A percentile compares a stretch with the other conserved stretches of the same genome.
Evolutionary conservation across 2,113 vertebrate genomes (phyloP).

Genomic region (Podilymbus podiceps): DNA sequence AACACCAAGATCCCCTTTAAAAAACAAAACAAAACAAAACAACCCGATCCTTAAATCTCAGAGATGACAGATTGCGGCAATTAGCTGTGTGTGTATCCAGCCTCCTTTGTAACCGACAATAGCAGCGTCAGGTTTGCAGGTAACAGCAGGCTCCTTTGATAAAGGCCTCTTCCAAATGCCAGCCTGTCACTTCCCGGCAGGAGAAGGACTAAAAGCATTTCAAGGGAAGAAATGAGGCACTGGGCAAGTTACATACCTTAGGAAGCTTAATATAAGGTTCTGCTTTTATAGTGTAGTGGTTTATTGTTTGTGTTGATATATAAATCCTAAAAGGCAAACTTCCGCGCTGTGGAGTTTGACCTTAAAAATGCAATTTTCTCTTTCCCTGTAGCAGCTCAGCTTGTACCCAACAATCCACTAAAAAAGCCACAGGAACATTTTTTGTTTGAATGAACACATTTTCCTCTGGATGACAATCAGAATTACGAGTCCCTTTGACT

Average conservation of each 20-base stretch:
- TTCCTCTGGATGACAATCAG: neutral
- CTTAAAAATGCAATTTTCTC: neutral
- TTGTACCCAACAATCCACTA: neutral
- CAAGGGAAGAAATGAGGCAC: neutral
- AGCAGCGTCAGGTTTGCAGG: neutral
- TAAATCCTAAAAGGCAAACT: neutral
- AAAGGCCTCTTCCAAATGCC: slow-evolving; percentile 27
- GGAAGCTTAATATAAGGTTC: neutral
- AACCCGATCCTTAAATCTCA: neutral
- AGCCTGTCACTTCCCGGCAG: neutral
- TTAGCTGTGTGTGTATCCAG: slow-evolving; percentile 26
- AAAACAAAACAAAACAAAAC: neutral
- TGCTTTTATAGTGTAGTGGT: neutral
- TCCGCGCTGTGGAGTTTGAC: neutral
- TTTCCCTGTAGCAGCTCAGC: neutral
- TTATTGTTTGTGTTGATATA: neutral
- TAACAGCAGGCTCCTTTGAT: neutral
- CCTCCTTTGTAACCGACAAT: neutral
- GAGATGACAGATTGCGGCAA: neutral
- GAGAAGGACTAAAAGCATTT: slow-evolving; percentile 27
- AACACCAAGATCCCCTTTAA: neutral
- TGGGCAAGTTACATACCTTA: neutral
- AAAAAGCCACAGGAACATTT: neutral
- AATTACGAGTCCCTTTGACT: neutral
- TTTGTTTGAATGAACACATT: neutral